Evolutionary conservation across 2,113 vertebrate species (phyloP), one percentile per base, ranked within the genome.

Genomic region (Hucho hucho): DNA sequence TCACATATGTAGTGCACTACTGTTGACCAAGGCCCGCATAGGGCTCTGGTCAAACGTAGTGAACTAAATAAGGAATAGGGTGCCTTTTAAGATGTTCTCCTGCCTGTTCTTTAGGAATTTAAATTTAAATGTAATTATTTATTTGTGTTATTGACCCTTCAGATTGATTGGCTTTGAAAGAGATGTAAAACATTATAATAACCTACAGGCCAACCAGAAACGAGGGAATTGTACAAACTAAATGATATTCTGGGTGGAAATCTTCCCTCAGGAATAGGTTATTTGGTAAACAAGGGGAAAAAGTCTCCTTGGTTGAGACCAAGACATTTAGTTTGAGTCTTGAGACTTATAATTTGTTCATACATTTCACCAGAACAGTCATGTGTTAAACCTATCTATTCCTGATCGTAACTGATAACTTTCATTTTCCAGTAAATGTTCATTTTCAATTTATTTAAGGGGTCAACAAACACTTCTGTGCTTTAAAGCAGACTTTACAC

Each of bases 401-500:
- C 18, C 65, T 32, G 28, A 29, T 29, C 7, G 12, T 29, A 16
- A 29, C 28, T 20, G 64, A 29, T 32, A 9, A 29, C 18, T 20
- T 67, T 25, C 4, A 28, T 9, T 7, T 7, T 18, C 22, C 37
- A 49, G 24, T 18, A 49, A 49, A 37, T 14, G 24, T 71, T 5
- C 28, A 18, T 63, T 63, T 63, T 63, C 53, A 16, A 5, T 28
- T 65, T 46, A 2, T 25, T 16, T 22, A 64, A 24, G 61, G 16
- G 18, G 37, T 37, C 37, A 49, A 16, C 47, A 16, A 59, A 24
- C 16, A 67, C 28, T 25, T 63, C 59, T 25, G 59, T 25, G 68
- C 73, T 25, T 70, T 46, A 26, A 32, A 6, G 79, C 64, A 84
- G 76, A 87, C 75, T 89, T 83, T 79, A 73, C 74, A 80, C 68